Base-by-base conservation (phyloP, 2,888 invertebrate species). In the Aphelenchoides bicaudatus region DNA sequence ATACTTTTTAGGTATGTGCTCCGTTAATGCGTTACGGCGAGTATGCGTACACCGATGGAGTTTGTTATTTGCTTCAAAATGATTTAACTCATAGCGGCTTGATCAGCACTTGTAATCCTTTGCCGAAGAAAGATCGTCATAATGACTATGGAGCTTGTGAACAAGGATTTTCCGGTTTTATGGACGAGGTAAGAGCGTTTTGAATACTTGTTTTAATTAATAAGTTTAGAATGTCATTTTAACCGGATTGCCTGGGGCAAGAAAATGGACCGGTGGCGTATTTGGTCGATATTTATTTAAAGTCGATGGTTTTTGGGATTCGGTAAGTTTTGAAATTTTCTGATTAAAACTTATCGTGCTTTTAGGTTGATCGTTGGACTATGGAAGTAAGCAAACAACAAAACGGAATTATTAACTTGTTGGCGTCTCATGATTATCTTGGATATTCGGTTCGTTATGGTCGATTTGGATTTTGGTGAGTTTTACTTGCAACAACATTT, bases 371-470 rank as follows among this genome's bases (percentile, higher is more conserved):
- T 28, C 60, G 65, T 37, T 62, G 59, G 59, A 71, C 68, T 28
- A 70, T 68, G 68, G 70, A 67, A 51, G 64, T 58, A 38, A 38
- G 46, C 43, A 64, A 62, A 19, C 57, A 58, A 19, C 58, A 61
- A 13, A 51, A 56, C 28, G 66, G 62, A 5, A 49, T 65, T 23
- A 64, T 66, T 27, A 60, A 65, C 46, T 54, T 72, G 3, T 63
- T 74, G 13, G 62, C 64, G n/a, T 64, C 73, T 6, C 74, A 73
- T 47, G 74, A 76, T 43, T 78, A 78, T 51, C 67, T 77, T 23
- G 78, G 78, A 25, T 78, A 73, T 54, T 78, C 78, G n/a, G 75
- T 78, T 1, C 63, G 63, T n/a, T 65, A 71, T 25, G 78, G 78
- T 16, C 52, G 68, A 37, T 78, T 75, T 60, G 78, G 75, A 28